Evolutionary conservation across 2,113 vertebrate species (phyloP).

Genomic region (Caretta caretta): DNA sequence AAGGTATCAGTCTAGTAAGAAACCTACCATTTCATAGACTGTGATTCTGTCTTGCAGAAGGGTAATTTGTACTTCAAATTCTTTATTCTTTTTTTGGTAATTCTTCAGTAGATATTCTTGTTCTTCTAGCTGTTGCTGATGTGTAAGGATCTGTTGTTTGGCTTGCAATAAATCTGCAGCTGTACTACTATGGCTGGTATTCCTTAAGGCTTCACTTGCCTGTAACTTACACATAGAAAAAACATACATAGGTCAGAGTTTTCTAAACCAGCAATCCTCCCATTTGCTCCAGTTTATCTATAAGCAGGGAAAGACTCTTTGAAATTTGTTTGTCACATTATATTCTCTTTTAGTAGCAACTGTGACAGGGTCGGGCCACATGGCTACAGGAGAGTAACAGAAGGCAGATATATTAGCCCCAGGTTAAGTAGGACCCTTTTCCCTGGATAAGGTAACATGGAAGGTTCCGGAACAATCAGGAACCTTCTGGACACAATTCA

Average conservation of each 20-base stretch:
- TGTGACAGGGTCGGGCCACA: too few species aligned
- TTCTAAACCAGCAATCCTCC: not conserved
- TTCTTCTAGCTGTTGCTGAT: constrained; percentile 91
- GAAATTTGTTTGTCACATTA: not conserved
- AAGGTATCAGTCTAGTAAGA: not conserved
- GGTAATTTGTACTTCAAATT: constrained; percentile 79
- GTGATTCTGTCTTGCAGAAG: constrained; percentile 82
- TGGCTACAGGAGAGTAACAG: too few species aligned
- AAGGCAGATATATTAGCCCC: too few species aligned
- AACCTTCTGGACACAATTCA: too few species aligned
- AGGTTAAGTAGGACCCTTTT: too few species aligned
- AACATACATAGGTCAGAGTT: not conserved
- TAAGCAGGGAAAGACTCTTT: not conserved
- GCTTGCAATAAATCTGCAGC: constrained; percentile 93
- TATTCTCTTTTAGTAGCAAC: not conserved
- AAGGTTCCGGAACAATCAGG: too few species aligned
- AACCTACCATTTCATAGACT: constrained; percentile 83
- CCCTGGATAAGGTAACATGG: too few species aligned
- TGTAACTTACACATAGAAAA: constrained; percentile 86
- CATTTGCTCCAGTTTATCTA: not conserved
- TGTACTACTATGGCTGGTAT: constrained; percentile 91
- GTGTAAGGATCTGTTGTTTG: constrained; percentile 88
- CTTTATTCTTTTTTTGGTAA: constrained; percentile 81
- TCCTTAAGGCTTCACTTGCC: constrained; percentile 93
- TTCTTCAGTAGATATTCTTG: constrained; percentile 79